These are phyloP conservation scores for Nephrotoma appendiculata DNA, from an alignment of 2,888 invertebrate species.

Conservation along the genomic window DNA sequence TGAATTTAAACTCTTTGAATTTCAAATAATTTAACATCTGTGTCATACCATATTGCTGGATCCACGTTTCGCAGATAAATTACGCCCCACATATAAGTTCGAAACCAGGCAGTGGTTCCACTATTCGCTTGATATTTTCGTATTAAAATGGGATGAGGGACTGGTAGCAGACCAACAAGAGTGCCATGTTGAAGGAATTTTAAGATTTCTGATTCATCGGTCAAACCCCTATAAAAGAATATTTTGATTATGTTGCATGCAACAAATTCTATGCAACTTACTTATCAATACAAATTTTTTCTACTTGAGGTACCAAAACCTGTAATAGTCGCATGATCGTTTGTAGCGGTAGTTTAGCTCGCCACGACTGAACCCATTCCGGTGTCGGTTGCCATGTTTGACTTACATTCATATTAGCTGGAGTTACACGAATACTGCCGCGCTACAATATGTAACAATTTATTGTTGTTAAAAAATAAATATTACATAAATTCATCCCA, in stretches of 20 bases:
- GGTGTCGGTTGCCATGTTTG: conserved; percentile 72
- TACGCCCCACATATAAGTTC: conserved; percentile 99
- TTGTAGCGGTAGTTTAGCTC: conserved; percentile 91
- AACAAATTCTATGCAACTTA: conserved; percentile 30
- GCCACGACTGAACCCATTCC: conserved; percentile 95
- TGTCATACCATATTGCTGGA: conserved; percentile 99
- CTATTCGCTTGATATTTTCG: conserved; percentile 98
- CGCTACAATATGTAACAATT: conserved; percentile 29
- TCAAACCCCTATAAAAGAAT: conserved; percentile 59
- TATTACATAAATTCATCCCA: not conserved
- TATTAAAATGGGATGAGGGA: conserved; percentile 98
- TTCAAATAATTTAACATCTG: conserved; percentile 96
- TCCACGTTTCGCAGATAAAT: conserved; percentile 96
- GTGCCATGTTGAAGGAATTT: conserved; percentile 98
- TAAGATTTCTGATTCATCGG: conserved; percentile 98
- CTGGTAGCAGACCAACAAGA: conserved; percentile 89
- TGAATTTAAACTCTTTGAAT: conserved; percentile 74
- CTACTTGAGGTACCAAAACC: conserved; percentile 97
- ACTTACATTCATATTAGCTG: conserved; percentile 14
- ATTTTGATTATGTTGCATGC: conserved; percentile 13
- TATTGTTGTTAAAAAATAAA: not conserved
- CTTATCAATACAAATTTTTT: conserved; percentile 99
- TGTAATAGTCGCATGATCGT: conserved; percentile 98
- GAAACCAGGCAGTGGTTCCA: conserved; percentile 98
- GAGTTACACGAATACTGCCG: conserved; percentile 44